Evolutionary conservation across 2,888 invertebrate genomes (phyloP).

Genomic region (Neoaliturus tenellus): DNA sequence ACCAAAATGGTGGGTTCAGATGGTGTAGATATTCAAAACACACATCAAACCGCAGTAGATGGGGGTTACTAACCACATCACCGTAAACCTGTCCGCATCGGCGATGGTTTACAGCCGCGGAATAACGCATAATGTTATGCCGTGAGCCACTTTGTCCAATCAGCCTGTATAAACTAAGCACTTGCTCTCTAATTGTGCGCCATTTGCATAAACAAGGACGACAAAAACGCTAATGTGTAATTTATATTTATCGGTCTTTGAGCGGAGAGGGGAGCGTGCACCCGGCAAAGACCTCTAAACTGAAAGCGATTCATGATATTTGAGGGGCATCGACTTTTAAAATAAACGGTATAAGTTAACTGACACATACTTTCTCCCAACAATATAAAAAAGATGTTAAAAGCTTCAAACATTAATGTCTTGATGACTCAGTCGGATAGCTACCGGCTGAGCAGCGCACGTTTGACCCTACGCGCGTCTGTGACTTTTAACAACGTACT

Average conservation of each 20-base stretch:
- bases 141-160: constrained; percentile 7
- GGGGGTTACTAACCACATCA: background rate
- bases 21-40: too few species aligned
- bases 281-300: background rate
- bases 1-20: too few species aligned
- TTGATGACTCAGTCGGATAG: too few species aligned
- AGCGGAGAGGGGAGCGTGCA: background rate
- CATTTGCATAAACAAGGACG: constrained; percentile 36
- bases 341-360: too few species aligned
- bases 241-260: constrained; percentile 41
- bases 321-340: too few species aligned
- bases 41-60: background rate
- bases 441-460: too few species aligned
- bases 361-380: too few species aligned
- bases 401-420: too few species aligned
- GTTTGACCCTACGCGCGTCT: too few species aligned
- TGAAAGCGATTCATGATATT: background rate
- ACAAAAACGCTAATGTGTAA: constrained; percentile 47
- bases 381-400: too few species aligned
- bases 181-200: constrained; percentile 11
- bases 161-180: background rate
- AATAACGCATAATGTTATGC: constrained; percentile 4
- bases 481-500: too few species aligned
- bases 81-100: background rate
- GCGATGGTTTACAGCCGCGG: background rate